Conservation (phyloP, 2,797 vertebrate genomes). For the Vireo griseus region DNA sequence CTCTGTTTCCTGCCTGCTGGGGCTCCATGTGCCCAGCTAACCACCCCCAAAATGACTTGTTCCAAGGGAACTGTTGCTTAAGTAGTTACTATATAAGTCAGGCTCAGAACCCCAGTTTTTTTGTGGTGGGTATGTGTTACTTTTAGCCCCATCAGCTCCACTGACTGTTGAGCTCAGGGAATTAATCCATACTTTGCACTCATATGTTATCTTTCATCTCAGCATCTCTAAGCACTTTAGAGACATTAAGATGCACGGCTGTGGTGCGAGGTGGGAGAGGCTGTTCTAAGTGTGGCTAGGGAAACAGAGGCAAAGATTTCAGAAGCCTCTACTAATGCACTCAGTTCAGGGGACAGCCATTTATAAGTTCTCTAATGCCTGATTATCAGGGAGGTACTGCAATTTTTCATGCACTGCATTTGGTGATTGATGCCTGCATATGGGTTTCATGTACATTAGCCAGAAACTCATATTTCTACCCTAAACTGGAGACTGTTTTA, state of each 20-base stretch:
- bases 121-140: background rate
- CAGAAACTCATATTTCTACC: background rate
- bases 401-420: background rate
- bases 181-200: constrained; percentile 11
- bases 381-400: background rate
- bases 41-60: background rate
- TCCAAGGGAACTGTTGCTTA: background rate
- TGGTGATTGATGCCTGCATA: background rate
- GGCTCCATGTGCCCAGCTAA: background rate
- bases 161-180: constrained; percentile 5
- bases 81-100: background rate
- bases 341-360: background rate
- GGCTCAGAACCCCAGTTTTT: background rate
- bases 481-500: background rate
- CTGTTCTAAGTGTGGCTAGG: background rate
- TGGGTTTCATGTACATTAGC: background rate
- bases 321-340: background rate
- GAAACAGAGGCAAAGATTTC: constrained; percentile 36
- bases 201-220: background rate
- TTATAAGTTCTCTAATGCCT: background rate
- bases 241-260: background rate
- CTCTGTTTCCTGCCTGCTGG: background rate
- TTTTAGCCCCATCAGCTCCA: background rate
- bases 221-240: constrained; percentile 12
- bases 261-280: background rate